phyloP scores from a whole-genome alignment of 2,888 invertebrate species.

The Netelia fuscicornis region DNA sequence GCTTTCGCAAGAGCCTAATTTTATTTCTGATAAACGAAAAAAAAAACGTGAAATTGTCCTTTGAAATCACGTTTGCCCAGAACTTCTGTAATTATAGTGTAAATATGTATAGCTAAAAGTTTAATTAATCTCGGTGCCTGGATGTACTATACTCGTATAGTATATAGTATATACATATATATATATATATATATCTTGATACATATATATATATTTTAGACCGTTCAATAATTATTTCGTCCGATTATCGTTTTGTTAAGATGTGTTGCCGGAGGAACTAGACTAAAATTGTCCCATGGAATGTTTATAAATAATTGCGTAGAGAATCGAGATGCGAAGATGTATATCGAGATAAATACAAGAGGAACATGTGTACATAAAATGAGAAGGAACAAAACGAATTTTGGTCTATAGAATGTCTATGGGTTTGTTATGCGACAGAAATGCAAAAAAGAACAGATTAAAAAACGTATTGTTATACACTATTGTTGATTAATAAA shows the following conservation, averaged over 20 bases:
- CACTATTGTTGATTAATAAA: slow-evolving; percentile 84
- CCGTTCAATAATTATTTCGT: slow-evolving; percentile 30
- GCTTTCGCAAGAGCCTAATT: not conserved
- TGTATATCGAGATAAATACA: slow-evolving; percentile 44
- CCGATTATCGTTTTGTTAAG: slow-evolving; percentile 71
- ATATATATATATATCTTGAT: slow-evolving; percentile 32
- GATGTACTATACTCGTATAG: not conserved
- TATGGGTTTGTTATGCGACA: slow-evolving; percentile 84
- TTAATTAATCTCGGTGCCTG: slow-evolving; percentile 37
- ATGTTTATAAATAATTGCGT: slow-evolving; percentile 80
- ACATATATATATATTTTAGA: slow-evolving; percentile 39
- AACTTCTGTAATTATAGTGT: slow-evolving; percentile 41
- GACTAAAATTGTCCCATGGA: slow-evolving; percentile 76
- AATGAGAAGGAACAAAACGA: slow-evolving; percentile 65
- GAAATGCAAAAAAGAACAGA: slow-evolving; percentile 73
- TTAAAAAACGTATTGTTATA: slow-evolving; percentile 80
- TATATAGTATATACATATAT: not conserved
- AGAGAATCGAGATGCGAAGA: slow-evolving; percentile 75
- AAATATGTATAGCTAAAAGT: slow-evolving; percentile 40
- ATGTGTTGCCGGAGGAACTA: slow-evolving; percentile 80
- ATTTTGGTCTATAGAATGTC: slow-evolving; percentile 79
- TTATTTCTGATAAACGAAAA: slow-evolving; percentile 1
- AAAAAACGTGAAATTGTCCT: not conserved
- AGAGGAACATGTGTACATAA: slow-evolving; percentile 80
- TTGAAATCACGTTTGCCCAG: slow-evolving; percentile 21